Conservation (phyloP, 2,113 vertebrate species). For the Hemiscyllium ocellatum region DNA sequence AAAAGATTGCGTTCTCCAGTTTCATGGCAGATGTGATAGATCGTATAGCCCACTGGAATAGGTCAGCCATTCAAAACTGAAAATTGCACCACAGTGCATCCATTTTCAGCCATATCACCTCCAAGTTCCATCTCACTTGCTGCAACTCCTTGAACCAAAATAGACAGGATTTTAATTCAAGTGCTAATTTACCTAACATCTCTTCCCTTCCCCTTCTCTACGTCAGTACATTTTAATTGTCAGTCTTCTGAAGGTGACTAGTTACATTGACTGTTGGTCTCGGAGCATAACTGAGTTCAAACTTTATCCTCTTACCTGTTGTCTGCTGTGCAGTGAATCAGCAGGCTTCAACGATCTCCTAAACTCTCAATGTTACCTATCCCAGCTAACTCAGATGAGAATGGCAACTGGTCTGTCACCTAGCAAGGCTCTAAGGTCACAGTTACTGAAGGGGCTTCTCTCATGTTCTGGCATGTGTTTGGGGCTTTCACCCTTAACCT, state of each 20-base stretch:
- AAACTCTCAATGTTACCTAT: not conserved
- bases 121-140: not conserved
- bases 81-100: not conserved
- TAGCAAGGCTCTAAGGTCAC: not conserved
- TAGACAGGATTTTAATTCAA: not conserved
- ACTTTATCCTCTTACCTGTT: not conserved
- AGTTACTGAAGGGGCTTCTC: too few species aligned
- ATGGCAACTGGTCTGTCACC: not conserved
- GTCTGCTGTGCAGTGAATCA: not conserved
- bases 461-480: not conserved
- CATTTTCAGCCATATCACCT: not conserved
- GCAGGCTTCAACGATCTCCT: not conserved
- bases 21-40: not conserved
- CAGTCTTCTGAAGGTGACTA: not conserved
- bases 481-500: not conserved
- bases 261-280: not conserved
- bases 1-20: not conserved
- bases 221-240: not conserved
- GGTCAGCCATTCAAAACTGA: constrained; percentile 11
- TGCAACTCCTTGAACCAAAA: not conserved
- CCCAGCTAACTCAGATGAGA: not conserved
- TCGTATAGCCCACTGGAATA: constrained; percentile 12
- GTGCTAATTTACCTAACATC: not conserved
- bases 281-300: not conserved
- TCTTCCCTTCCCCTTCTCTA: not conserved